These are phyloP conservation scores for Lysandra bellargus DNA, from an alignment of 2,888 invertebrate genomes.

Conservation along the genomic window DNA sequence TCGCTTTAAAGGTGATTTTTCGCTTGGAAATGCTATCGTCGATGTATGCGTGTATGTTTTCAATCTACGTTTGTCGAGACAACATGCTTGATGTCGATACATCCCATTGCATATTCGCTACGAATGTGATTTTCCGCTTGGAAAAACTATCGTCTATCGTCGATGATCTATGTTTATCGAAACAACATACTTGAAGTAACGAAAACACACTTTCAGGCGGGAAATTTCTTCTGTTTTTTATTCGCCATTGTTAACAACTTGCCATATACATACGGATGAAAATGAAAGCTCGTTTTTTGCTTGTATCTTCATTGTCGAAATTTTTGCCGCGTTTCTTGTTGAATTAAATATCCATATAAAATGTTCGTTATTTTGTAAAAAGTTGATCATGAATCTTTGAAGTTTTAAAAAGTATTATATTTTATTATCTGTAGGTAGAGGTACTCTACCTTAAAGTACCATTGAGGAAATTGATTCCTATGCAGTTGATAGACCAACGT, in stretches of 20 bases:
- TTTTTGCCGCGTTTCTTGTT: not conserved
- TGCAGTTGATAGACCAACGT: no score
- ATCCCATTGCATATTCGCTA: not conserved
- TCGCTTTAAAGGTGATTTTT: not conserved
- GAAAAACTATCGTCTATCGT: not conserved
- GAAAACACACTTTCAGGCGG: constrained; percentile 43
- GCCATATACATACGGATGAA: not conserved
- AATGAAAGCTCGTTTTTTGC: not conserved
- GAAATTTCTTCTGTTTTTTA: constrained; percentile 32
- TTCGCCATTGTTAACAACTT: constrained; percentile 10
- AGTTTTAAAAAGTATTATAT: no score
- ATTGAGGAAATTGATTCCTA: no score
- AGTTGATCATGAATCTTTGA: not conserved
- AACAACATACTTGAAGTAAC: constrained; percentile 35
- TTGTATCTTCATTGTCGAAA: not conserved
- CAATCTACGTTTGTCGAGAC: not conserved
- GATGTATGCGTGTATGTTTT: not conserved
- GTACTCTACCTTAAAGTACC: no score
- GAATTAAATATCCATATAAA: not conserved
- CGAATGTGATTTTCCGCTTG: no score
- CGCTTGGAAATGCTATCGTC: not conserved
- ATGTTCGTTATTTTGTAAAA: not conserved
- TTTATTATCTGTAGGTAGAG: no score
- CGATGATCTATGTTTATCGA: not conserved
- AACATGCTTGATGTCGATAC: constrained; percentile 27